These are phyloP conservation scores for Aporrectodea caliginosa DNA, from an alignment of 1,140 invertebrate genomes.

Conservation along the genomic window DNA sequence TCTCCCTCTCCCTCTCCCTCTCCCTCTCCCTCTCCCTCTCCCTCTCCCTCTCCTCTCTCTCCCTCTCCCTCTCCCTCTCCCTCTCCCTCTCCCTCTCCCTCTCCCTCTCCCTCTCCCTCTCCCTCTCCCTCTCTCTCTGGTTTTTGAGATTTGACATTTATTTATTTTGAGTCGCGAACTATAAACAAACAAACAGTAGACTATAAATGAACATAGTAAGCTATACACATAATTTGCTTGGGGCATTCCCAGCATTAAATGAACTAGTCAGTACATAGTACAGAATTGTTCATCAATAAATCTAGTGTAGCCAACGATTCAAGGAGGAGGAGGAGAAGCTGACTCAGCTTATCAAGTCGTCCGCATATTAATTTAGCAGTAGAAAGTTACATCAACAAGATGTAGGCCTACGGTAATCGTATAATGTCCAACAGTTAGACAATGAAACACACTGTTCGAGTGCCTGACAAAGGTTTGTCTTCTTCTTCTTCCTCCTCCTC, in stretches of 20 bases:
- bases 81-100: neutral
- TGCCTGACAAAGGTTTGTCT: neutral
- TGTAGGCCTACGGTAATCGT: too few species aligned
- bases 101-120: conserved; percentile 8
- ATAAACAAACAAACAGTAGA: conserved; percentile 38
- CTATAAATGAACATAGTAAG: conserved; percentile 34
- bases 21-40: conserved; percentile 9
- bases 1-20: conserved; percentile 20
- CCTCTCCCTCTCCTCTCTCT: conserved; percentile 19
- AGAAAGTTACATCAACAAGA: too few species aligned
- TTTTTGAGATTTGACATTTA: conserved; percentile 6
- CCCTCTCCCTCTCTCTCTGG: too few species aligned
- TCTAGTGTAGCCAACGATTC: too few species aligned
- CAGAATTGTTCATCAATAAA: too few species aligned
- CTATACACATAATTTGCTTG: conserved; percentile 33
- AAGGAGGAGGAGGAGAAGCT: too few species aligned
- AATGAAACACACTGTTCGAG: too few species aligned
- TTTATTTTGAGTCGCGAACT: conserved; percentile 35
- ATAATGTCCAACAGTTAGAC: too few species aligned
- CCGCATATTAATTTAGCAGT: too few species aligned
- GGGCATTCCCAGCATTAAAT: conserved; percentile 31
- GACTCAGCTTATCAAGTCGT: too few species aligned
- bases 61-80: conserved; percentile 19
- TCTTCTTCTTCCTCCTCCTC: conserved; percentile 4
- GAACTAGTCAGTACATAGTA: too few species aligned